phyloP scores from a whole-genome alignment of 2,113 vertebrate genomes.

The Sigmodon hispidus region DNA sequence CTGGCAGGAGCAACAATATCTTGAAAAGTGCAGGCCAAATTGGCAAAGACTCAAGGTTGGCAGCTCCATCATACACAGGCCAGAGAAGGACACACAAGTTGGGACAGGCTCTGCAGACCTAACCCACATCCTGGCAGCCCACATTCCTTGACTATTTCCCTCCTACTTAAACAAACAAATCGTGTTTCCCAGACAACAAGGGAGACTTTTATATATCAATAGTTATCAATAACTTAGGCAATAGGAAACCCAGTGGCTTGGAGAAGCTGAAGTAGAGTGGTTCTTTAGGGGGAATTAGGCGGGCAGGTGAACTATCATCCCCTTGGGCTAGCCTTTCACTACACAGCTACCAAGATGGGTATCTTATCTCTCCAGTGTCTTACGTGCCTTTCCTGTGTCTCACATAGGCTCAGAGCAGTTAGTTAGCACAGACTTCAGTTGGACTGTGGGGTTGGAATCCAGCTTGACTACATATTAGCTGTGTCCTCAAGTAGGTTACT shows the following conservation, averaged over 20 bases:
- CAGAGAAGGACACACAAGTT: accelerated
- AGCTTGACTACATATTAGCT: not conserved
- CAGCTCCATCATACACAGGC: too few relatives aligned
- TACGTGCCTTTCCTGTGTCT: not conserved
- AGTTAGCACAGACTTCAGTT: not conserved
- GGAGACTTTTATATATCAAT: not conserved
- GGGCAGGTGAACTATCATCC: not conserved
- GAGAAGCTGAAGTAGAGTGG: not conserved
- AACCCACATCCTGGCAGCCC: not conserved
- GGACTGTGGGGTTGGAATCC: not conserved
- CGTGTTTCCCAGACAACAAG: not conserved
- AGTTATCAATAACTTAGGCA: not conserved
- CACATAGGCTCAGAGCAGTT: not conserved
- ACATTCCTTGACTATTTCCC: not conserved
- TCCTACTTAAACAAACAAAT: constrained; percentile 9
- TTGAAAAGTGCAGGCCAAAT: accelerated
- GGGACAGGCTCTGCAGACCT: not conserved
- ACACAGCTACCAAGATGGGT: not conserved
- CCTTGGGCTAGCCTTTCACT: not conserved
- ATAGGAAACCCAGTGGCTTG: not conserved
- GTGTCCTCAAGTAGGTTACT: not conserved
- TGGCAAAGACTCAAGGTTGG: not conserved
- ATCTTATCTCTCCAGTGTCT: not conserved
- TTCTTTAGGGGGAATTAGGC: not conserved
- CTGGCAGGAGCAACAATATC: not conserved